Evolutionary conservation across 2,113 vertebrate species (phyloP).

Genomic region (Pluvianellus socialis): DNA sequence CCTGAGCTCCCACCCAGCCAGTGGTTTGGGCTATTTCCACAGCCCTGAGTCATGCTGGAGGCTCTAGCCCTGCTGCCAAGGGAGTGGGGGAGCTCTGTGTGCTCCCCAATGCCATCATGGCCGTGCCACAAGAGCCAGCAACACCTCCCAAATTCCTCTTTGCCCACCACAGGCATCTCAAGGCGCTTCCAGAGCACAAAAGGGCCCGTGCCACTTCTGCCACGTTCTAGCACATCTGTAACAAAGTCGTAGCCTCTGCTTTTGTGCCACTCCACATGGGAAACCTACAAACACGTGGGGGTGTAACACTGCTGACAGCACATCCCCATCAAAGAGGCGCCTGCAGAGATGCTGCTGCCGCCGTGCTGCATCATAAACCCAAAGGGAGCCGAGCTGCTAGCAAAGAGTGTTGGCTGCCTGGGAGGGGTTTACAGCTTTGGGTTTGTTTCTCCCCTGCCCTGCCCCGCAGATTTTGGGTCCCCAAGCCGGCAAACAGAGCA

Average conservation of each 20-base stretch:
- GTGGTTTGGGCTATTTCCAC: neutral
- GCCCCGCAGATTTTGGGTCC: accelerated
- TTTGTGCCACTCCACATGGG: neutral
- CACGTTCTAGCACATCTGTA: neutral
- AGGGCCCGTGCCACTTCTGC: accelerated
- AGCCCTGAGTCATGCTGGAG: no score
- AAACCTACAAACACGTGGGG: neutral
- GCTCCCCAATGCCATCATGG: no score
- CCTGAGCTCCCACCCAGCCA: neutral
- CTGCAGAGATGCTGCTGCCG: neutral
- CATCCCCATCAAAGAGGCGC: neutral
- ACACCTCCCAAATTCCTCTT: neutral
- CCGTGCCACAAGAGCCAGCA: neutral
- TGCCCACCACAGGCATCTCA: neutral
- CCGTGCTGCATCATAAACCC: neutral
- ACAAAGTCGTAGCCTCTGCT: neutral
- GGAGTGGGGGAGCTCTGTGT: neutral
- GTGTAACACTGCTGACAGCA: neutral
- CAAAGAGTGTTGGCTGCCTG: accelerated
- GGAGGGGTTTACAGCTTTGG: neutral
- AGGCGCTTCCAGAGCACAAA: neutral
- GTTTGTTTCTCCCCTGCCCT: neutral
- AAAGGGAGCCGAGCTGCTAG: neutral
- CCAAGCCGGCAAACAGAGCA: neutral
- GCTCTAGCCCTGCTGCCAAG: neutral